Base-by-base conservation (phyloP, 2,113 vertebrate genomes). In the Garra rufa region DNA sequence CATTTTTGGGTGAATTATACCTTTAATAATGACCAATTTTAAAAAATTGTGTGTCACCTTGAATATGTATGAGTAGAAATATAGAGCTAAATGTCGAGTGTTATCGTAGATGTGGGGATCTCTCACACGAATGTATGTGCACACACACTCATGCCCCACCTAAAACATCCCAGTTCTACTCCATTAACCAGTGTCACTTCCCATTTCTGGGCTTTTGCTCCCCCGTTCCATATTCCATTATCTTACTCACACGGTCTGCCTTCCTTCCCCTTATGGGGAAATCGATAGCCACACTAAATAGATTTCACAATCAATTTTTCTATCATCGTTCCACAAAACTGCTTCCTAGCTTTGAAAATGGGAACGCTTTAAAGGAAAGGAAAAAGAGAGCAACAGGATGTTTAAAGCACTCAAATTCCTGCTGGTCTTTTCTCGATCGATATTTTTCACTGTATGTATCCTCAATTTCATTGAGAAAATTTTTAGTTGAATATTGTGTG, bases 291-390 rank as follows among this genome's bases (percentile, higher is more conserved):
- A 52, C 88, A 89, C 88, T 88, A 88, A 89, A 88, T 86, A 87
- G 88, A 87, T 89, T 89, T 89, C 87, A 89, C 88, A 89, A 89
- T 89, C 87, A 89, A 87, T 88, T 89, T 88, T 89, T 87, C 88
- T 87, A 85, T 89, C 85, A 87, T 88, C 71, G 83, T 88, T 81
- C 84, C 83, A 76, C 34, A 57, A 70, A 79, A 69, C 80, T 76
- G 86, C 86, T 84, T 87, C 73, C 84, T 76, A 63, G 44, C 73
- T 84, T 71, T 85, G 21, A 83, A 74, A 83, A 61, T 61, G 28
- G n/a, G 46, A 55, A 78, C 26, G 0, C 61, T 70, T 84, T 78
- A 26, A 67, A 38, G 44, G 43, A 17, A 74, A 46, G 57, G 34
- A 41, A 69, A 67, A 85, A 76, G 21, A 75, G 63, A 59, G 63